Conservation (phyloP, 2,113 vertebrate genomes). For the Athene cunicularia region DNA sequence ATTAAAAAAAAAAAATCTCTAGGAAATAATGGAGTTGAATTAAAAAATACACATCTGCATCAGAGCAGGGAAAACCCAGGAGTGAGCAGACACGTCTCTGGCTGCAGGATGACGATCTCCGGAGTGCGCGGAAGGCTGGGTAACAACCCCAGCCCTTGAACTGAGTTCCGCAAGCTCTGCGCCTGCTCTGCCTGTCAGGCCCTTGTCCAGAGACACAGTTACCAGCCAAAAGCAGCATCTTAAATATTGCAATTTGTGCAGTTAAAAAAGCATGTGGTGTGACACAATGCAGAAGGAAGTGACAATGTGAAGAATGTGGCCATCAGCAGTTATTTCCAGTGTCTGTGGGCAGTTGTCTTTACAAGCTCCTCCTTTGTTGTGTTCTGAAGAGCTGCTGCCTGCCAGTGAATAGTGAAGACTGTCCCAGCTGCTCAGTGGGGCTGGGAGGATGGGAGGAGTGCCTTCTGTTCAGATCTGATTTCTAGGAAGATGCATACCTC, state of each 20-base stretch:
- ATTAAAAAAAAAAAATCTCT: neutral
- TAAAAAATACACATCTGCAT: neutral
- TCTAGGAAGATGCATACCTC: neutral
- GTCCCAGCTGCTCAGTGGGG: neutral
- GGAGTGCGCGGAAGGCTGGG: rapidly evolving
- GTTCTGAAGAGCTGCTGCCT: neutral
- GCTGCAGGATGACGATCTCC: neutral
- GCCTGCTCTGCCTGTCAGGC: neutral
- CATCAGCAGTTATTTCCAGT: neutral
- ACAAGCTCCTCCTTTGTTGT: neutral
- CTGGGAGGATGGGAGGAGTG: neutral
- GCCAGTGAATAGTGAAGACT: neutral
- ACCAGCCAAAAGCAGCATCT: neutral
- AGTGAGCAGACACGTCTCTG: neutral
- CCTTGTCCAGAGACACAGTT: rapidly evolving
- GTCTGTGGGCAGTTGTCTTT: neutral
- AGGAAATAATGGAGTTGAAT: neutral
- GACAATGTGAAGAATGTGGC: neutral
- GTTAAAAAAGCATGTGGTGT: neutral
- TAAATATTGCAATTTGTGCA: rapidly evolving
- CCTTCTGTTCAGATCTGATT: neutral
- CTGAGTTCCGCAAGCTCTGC: rapidly evolving
- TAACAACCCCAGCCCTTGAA: neutral
- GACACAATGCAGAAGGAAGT: neutral
- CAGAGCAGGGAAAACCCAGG: neutral